Base-by-base conservation (phyloP, 2,797 vertebrate genomes). In the Micropoecilia bifurca region DNA sequence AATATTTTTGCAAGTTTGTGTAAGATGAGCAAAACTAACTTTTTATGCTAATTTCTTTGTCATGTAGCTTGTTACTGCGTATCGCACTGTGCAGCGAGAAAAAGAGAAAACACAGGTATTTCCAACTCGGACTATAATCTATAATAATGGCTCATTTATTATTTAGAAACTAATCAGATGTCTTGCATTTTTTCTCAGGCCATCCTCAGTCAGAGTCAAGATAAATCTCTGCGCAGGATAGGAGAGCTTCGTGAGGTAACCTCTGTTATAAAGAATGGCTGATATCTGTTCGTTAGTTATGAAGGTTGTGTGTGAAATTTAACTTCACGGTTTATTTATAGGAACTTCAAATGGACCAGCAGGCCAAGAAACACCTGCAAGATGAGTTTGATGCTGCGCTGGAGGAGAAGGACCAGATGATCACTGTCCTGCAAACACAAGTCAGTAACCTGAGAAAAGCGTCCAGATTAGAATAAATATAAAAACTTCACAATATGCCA, bases 321-420 rank as follows among this genome's bases (percentile, higher is more conserved):
- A 87, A 71, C 12, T 25, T 72, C 36, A 28, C 63, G 1, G 78
- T 84, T 86, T 3, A 33, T 80, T 13, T 83, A 1, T 75, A 99
- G 99, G 98, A 99, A 89, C 96, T 99, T 20, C 98, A 99, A 71
- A 99, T 99, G 98, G 98, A 99, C 93, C 98, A 99, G 78, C 97
- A 98, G 89, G 97, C 98, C 48, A 99, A 99, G 93, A 99, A 99
- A 93, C 98, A 99, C 88, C 95, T 99, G 41, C 98, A 99, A 71
- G 98, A 99, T 6, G 98, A 99, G 89, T 99, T 99, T 92, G 98
- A 99, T 91, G 97, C 98, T 73, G 95, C 96, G 0, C 93, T 99
- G 77, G 98, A 99, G 86, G 98, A 99, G 91, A 99, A 99, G 73
- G 98, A 99, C 91, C 98, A 99, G 89, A 95, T 97, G 92, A 99